Percentiles rank a stretch among this genome's conserved stretches.
phyloP scores from a whole-genome alignment of 2,888 invertebrate species.

The Hirudinaria manillensis region DNA sequence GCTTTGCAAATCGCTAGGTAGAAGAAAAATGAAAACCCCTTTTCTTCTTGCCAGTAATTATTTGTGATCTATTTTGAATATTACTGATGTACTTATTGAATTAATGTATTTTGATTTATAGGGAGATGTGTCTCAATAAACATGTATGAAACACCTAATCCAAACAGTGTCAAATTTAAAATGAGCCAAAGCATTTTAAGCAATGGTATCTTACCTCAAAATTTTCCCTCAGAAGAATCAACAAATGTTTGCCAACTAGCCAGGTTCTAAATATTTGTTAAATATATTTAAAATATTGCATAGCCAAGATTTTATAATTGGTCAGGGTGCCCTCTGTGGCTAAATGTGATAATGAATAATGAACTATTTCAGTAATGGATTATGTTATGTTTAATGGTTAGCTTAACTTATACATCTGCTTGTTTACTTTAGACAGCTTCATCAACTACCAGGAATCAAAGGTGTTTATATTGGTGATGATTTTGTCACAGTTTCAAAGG shows the following conservation, averaged over 20 bases:
- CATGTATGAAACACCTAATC: slow-evolving; percentile 97
- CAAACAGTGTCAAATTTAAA: slow-evolving; percentile 84
- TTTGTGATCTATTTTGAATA: too few species aligned
- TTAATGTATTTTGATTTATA: background rate
- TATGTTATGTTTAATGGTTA: background rate
- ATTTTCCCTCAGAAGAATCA: slow-evolving; percentile 8
- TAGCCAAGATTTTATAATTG: background rate
- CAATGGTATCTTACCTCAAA: background rate
- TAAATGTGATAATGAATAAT: background rate
- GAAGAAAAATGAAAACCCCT: too few species aligned
- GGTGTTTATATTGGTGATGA: slow-evolving; percentile 89
- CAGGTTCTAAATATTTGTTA: slow-evolving; percentile 18
- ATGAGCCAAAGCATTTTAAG: slow-evolving; percentile 1
- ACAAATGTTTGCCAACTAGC: slow-evolving; percentile 6
- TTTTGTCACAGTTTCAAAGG: slow-evolving; percentile 91
- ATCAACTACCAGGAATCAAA: slow-evolving; percentile 88
- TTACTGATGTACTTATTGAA: too few species aligned
- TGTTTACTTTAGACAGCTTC: slow-evolving; percentile 69
- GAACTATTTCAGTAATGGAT: background rate
- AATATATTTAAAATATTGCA: background rate
- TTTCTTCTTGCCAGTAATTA: too few species aligned
- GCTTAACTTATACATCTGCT: slow-evolving; percentile 29
- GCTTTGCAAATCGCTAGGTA: too few species aligned
- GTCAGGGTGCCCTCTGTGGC: background rate
- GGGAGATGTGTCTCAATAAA: slow-evolving; percentile 68